These are phyloP conservation scores for Gastrophryne carolinensis DNA, from an alignment of 2,797 vertebrate species.

Conservation along the genomic window DNA sequence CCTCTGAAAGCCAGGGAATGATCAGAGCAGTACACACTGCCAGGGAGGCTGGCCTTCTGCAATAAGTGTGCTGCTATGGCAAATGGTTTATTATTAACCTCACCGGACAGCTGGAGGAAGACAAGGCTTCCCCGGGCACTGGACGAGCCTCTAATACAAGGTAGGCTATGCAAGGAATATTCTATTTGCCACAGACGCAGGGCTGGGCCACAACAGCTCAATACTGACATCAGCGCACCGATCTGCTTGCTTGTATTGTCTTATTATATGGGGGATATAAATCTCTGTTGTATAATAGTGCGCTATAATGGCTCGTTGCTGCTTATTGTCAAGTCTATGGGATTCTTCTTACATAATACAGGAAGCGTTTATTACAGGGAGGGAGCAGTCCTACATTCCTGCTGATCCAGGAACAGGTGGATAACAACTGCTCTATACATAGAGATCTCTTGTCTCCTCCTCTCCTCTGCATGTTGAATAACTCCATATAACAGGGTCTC, in stretches of 20 bases:
- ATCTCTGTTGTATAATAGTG: too few relatives aligned
- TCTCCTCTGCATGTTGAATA: neutral
- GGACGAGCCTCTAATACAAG: neutral
- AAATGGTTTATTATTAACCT: constrained; percentile 27
- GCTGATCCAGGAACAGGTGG: neutral
- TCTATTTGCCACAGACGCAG: neutral
- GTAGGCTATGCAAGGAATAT: neutral
- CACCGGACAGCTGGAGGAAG: neutral
- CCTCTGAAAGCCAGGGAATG: neutral
- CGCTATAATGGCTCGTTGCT: too few relatives aligned
- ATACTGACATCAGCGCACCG: neutral
- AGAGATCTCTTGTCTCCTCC: neutral
- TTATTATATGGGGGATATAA: neutral
- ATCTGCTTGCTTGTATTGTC: neutral
- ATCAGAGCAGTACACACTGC: neutral
- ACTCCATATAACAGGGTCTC: too few relatives aligned
- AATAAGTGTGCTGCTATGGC: neutral
- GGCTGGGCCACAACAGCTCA: neutral
- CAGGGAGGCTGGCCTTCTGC: neutral
- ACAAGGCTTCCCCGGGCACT: neutral
- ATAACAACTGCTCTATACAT: neutral
- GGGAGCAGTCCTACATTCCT: neutral
- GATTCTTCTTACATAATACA: neutral
- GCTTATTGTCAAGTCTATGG: too few relatives aligned
- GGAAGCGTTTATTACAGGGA: neutral